Evolutionary conservation across 2,888 invertebrate species (phyloP), one percentile per base, ranked within the genome.

Genomic region (Opisthograptis luteolata): DNA sequence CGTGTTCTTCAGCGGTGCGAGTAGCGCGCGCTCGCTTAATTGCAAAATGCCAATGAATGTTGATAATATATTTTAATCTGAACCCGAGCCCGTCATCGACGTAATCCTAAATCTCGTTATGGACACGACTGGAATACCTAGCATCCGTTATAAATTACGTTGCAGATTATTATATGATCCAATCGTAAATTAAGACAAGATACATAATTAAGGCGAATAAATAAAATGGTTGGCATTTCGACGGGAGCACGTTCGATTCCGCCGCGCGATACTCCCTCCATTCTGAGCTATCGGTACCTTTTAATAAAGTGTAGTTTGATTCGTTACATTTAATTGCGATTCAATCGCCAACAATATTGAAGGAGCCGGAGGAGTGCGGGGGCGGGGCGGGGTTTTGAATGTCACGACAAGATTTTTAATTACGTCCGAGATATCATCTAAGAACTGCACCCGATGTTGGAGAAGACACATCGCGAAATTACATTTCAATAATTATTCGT

Each of bases 161-260:
- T 84, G 75, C 85, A 84, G 89, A 89, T 90, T 90, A 90, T 90
- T 90, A 82, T 89, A 89, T 90, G 90, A 90, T 90, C 86, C 88
- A 90, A 90, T 90, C 90, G 90, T 90, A 90, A 90, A 90, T 90
- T 89, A 90, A 90, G 90, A 90, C 90, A 90, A 90, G 90, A 90
- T 90, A 90, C 90, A 90, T 90, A 90, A 90, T 90, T 90, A 90
- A 90, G 88, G 89, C 74, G 84, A 90, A 90, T 89, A 89, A 90
- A 90, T 89, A 90, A 90, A 89, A 90, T 87, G 88, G 88, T 87
- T 90, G 90, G 89, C 90, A 89, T 90, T 89, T 89, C 87, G 82
- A 87, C 87, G 85, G 88, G 85, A 88, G 87, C 88, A 87, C 88
- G 88, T 88, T 87, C 86, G 85, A 86, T 87, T 86, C 84, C 76